Base-by-base conservation (phyloP, 2,113 vertebrate genomes). In the Pontoporia blainvillei region DNA sequence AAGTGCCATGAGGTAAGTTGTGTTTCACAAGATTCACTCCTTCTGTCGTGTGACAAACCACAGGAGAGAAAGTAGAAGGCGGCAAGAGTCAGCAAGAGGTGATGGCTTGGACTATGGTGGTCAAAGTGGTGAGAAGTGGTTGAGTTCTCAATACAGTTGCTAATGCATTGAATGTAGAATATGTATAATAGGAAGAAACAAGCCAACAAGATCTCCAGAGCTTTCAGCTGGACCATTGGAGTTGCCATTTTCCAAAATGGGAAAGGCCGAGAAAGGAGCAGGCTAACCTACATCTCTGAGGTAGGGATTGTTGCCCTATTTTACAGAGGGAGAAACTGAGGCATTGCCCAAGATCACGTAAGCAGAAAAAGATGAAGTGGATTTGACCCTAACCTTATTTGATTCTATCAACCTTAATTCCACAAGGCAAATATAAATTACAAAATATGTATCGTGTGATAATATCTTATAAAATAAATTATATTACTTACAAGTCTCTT, bases 291-390 rank as follows among this genome's bases (percentile, higher is more conserved):
- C n/a, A 18, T 46, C 27, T 34, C 6, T 39, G 52, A 71, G 34
- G 3, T 66, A 13, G 39, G 44, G 34, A 57, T 57, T n/a, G 18
- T n/a, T 59, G 36, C 18, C 34, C 39, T 46, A n/a, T 54, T 83
- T 89, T 62, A 89, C 25, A 86, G 64, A 79, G n/a, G 29, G 66
- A 31, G 82, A 95, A 86, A 72, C 17, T 62, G 46, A 87, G 31
- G 36, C 25, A 8, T 79, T 78, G 6, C n/a, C 78, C 46, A 29
- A 83, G 41, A 59, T 89, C 57, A 29, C 2, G 21, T 11, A 54
- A 83, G n/a, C 54, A 86, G 82, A 44, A 75, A 76, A 85, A 85
- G 23, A 57, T 13, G 0, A 39, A 86, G 83, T 86, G 72, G 31
- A 36, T 52, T 39, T 64, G 66, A 62, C 27, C 34, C 41, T 88